A percentile compares a stretch with the other conserved stretches of the same genome.
These are phyloP conservation scores for Lineus longissimus DNA, from an alignment of 1,140 invertebrate genomes.

Conservation along the genomic window DNA sequence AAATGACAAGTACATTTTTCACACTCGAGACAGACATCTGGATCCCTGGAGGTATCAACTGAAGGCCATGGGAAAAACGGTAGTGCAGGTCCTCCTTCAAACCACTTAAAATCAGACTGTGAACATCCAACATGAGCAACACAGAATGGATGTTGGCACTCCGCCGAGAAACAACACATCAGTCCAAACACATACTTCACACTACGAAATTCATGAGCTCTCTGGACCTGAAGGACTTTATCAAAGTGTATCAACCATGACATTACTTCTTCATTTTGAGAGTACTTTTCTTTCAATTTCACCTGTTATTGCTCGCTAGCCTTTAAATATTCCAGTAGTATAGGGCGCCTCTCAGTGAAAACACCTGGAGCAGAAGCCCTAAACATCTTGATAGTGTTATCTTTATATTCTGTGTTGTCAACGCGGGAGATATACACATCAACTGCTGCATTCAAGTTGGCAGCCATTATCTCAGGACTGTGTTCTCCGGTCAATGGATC, in stretches of 20 bases:
- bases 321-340: neutral
- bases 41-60: neutral
- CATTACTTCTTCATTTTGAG: neutral
- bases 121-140: neutral
- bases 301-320: neutral
- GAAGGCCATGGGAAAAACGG: neutral
- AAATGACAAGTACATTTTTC: neutral
- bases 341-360: neutral
- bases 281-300: neutral
- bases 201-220: neutral
- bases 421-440: constrained; percentile 3
- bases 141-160: neutral
- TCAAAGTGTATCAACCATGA: neutral
- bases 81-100: neutral
- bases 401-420: neutral
- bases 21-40: neutral
- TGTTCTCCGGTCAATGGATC: neutral
- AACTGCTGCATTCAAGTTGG: neutral
- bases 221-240: neutral
- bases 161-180: constrained; percentile 2
- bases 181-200: constrained; percentile 1
- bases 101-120: neutral
- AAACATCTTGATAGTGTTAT: constrained; percentile 4
- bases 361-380: neutral
- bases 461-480: neutral